Conservation (phyloP, 2,113 vertebrate genomes). For the Sturnus vulgaris region DNA sequence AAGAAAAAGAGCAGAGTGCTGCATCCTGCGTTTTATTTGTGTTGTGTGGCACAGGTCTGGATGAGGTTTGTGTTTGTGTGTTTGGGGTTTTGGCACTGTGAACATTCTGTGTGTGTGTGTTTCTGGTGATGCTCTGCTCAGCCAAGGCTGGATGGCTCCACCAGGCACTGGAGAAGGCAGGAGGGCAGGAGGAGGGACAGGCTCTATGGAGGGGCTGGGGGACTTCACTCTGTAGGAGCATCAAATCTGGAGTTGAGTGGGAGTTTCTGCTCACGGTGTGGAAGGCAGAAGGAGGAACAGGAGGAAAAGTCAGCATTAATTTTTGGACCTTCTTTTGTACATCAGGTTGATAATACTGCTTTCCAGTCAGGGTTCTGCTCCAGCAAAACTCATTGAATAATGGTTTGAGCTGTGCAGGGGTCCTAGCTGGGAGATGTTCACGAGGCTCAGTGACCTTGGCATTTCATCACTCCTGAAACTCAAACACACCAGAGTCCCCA, state of each 20-base stretch:
- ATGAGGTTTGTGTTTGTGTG: neutral
- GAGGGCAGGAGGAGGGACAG: neutral
- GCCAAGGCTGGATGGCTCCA: neutral
- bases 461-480: neutral
- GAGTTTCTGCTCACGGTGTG: neutral
- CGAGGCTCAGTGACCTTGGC: neutral
- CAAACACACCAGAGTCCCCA: neutral
- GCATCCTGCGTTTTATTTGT: neutral
- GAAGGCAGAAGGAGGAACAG: neutral
- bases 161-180: neutral
- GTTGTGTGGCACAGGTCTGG: neutral
- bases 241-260: rapidly evolving
- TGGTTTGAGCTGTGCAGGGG: neutral
- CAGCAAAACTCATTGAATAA: neutral
- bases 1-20: neutral
- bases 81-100: neutral
- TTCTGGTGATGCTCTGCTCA: neutral
- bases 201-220: neutral
- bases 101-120: neutral
- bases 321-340: neutral
- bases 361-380: neutral
- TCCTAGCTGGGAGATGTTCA: neutral
- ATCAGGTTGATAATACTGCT: neutral
- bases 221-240: neutral
- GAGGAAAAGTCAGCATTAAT: neutral